Percentiles rank a stretch among this genome's conserved stretches.
These are phyloP conservation scores for Ambastaia sidthimunki DNA, from an alignment of 2,797 vertebrate species.

Conservation along the genomic window DNA sequence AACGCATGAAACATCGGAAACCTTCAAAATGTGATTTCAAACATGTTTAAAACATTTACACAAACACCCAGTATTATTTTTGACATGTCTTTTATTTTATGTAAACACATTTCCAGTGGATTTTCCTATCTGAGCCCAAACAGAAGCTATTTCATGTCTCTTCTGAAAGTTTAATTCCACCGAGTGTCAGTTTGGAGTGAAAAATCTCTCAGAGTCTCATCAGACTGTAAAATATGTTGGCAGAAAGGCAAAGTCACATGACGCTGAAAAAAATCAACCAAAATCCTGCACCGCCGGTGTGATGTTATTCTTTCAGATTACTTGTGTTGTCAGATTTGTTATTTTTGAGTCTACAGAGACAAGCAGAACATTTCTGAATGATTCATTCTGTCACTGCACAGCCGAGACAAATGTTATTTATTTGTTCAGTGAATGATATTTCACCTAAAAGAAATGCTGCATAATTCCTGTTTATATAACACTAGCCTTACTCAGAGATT, in stretches of 20 bases:
- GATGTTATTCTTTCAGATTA: not conserved
- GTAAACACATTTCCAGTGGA: not conserved
- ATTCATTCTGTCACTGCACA: not conserved
- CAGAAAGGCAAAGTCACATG: not conserved
- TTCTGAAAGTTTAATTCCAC: not conserved
- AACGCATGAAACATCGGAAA: no score
- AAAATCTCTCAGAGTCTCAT: not conserved
- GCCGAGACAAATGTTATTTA: no score
- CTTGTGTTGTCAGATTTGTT: not conserved
- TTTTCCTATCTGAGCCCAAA: constrained; percentile 1
- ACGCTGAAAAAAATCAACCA: not conserved
- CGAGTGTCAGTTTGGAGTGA: not conserved
- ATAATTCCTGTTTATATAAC: not conserved
- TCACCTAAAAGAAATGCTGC: no score
- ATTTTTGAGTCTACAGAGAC: not conserved
- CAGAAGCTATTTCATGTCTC: not conserved
- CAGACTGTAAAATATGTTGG: not conserved
- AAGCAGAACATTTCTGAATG: not conserved
- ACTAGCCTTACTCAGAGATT: not conserved
- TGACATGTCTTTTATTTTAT: not conserved
- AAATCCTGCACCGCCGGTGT: not conserved
- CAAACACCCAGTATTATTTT: no score
- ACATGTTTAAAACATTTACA: no score
- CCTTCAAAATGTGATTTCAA: not conserved
- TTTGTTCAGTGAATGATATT: no score